Percentiles rank a stretch among this genome's conserved stretches.
phyloP scores from a whole-genome alignment of 1,140 invertebrate species.

The Drosophila athabasca region DNA sequence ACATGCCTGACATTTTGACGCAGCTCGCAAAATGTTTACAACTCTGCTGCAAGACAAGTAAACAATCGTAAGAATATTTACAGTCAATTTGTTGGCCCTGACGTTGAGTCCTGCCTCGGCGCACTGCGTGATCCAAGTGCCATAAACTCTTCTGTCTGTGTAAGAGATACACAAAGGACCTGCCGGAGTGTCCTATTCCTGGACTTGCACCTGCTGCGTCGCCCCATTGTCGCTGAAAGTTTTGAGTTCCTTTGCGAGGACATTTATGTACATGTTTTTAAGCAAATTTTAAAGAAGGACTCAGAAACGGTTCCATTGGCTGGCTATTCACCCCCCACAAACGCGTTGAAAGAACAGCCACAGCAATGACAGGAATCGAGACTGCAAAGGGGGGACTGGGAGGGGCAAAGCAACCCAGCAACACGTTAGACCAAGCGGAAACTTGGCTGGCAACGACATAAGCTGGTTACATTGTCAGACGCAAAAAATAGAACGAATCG shows the following conservation, averaged over 20 bases:
- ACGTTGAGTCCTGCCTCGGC: constrained; percentile 2
- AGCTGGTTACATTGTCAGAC: constrained; percentile 76
- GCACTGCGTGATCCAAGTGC: constrained; percentile 40
- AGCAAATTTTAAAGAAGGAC: constrained; percentile 23
- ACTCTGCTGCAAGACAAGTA: constrained; percentile 47
- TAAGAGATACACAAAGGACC: constrained; percentile 27
- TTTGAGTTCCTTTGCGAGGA: neutral
- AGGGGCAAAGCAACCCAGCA: neutral
- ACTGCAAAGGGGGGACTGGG: constrained; percentile 3
- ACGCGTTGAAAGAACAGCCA: too few species aligned
- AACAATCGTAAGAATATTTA: constrained; percentile 74
- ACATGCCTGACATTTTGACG: constrained; percentile 69
- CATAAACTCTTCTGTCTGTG: constrained; percentile 47
- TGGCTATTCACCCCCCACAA: too few species aligned
- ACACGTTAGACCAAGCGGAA: constrained; percentile 36
- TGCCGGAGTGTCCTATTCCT: too few species aligned
- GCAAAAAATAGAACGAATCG: constrained; percentile 8
- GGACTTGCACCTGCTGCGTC: constrained; percentile 32
- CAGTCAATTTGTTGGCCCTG: constrained; percentile 68
- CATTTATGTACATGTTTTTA: constrained; percentile 15
- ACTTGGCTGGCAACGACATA: constrained; percentile 53
- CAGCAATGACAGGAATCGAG: neutral
- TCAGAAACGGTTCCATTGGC: neutral
- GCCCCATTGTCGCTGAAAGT: constrained; percentile 23
- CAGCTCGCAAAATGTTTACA: constrained; percentile 63